These are phyloP conservation scores for Bombus difficillimus DNA, from an alignment of 1,140 invertebrate species.

Conservation along the genomic window DNA sequence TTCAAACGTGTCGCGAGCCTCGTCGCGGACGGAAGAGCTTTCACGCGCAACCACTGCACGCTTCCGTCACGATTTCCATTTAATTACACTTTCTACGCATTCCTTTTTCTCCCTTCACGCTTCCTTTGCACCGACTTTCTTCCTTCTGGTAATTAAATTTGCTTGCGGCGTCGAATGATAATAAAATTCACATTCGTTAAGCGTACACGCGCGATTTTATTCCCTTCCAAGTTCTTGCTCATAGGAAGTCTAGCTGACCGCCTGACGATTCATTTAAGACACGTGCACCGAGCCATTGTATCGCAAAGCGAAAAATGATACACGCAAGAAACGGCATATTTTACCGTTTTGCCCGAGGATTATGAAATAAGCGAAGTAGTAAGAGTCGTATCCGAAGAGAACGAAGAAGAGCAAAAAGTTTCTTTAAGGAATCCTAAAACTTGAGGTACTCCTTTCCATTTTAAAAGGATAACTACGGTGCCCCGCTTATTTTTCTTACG, in stretches of 20 bases:
- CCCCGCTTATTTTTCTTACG: neutral
- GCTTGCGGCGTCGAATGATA: neutral
- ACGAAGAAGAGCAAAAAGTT: neutral
- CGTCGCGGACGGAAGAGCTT: neutral
- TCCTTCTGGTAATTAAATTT: neutral
- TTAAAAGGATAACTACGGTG: neutral
- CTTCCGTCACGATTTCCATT: constrained; percentile 26
- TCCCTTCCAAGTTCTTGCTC: neutral
- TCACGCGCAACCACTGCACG: neutral
- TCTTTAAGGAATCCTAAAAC: neutral
- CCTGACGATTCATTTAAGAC: neutral
- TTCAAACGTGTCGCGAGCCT: constrained; percentile 44
- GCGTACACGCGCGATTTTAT: neutral
- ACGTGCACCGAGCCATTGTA: neutral
- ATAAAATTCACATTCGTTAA: neutral
- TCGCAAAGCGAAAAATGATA: neutral
- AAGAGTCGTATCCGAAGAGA: neutral
- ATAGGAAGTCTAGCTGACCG: neutral
- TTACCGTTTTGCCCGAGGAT: neutral
- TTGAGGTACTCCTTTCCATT: neutral
- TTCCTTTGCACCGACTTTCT: neutral
- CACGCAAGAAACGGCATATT: neutral
- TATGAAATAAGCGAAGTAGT: neutral
- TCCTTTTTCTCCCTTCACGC: neutral
- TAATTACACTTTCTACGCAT: constrained; percentile 17